phyloP scores from a whole-genome alignment of 30 jellyfish, hydroid and myxozoan genomes.

The Nemopilema nomurai region DNA sequence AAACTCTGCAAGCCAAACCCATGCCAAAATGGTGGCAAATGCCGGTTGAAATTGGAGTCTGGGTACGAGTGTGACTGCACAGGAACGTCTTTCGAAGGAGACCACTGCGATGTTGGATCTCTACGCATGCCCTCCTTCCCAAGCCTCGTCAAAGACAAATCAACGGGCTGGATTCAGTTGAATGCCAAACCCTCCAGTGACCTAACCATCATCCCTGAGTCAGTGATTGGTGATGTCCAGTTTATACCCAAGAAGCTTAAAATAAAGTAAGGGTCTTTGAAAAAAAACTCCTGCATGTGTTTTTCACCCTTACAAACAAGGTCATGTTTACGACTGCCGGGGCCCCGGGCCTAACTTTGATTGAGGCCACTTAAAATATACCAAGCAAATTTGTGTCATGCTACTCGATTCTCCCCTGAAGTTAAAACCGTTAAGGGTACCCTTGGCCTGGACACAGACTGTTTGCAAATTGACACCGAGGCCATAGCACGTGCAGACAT shows the following conservation, averaged over 20 bases:
- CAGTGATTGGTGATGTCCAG: slow-evolving; percentile 33
- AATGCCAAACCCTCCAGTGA: slow-evolving; percentile 55
- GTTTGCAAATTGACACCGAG: no score
- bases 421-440: no score
- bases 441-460: no score
- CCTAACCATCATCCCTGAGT: slow-evolving; percentile 48
- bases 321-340: no score
- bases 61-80: slow-evolving; percentile 62
- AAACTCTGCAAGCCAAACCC: slow-evolving; percentile 73
- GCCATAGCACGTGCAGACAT: no score
- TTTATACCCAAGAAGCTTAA: slow-evolving; percentile 36
- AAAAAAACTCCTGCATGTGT: no score
- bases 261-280: slow-evolving; percentile 4
- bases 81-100: slow-evolving; percentile 71
- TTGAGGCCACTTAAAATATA: no score
- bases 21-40: slow-evolving; percentile 63
- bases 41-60: slow-evolving; percentile 27
- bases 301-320: no score
- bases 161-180: slow-evolving; percentile 19
- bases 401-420: no score
- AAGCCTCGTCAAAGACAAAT: slow-evolving; percentile 31
- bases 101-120: slow-evolving; percentile 51
- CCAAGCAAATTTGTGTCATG: no score
- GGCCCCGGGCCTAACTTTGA: no score
- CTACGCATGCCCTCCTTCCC: slow-evolving; percentile 53